phyloP scores from a whole-genome alignment of 2,888 invertebrate species.

The Chrysopilus asiliformis region DNA sequence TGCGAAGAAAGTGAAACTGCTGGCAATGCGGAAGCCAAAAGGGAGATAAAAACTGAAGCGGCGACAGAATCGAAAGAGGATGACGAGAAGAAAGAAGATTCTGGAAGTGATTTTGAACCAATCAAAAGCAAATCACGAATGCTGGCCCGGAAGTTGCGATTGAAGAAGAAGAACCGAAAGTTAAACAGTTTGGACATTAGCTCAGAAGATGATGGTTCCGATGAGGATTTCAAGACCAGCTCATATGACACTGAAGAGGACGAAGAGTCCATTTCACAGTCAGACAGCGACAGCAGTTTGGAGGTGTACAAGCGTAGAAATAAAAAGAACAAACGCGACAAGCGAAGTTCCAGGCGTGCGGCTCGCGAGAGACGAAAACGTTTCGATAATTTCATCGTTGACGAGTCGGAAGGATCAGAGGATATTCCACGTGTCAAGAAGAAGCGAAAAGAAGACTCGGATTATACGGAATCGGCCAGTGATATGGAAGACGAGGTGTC shows the following conservation, averaged over 20 bases:
- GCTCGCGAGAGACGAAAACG: conserved; percentile 29
- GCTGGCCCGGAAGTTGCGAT: conserved; percentile 14
- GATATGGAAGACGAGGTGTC: conserved; percentile 37
- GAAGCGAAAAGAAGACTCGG: conserved; percentile 36
- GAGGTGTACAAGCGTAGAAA: conserved; percentile 38
- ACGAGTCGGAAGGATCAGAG: conserved; percentile 40
- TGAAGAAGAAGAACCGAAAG: conserved; percentile 55
- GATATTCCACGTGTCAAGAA: conserved; percentile 43
- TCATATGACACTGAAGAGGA: conserved; percentile 40
- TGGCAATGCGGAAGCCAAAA: conserved; percentile 13
- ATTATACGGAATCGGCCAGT: conserved; percentile 48
- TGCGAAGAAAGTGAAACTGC: conserved; percentile 11
- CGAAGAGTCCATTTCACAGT: conserved; percentile 39
- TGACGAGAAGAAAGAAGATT: conserved; percentile 19
- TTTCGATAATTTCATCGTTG: conserved; percentile 31
- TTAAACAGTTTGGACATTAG: conserved; percentile 69
- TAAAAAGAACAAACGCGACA: conserved; percentile 39
- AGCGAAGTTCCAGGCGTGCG: conserved; percentile 39
- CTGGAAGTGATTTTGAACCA: conserved; percentile 31
- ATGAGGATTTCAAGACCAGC: conserved; percentile 79
- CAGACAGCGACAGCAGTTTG: conserved; percentile 36
- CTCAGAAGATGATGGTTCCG: conserved; percentile 70
- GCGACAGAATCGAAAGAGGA: conserved; percentile 15
- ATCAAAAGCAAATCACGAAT: conserved; percentile 23
- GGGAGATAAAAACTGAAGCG: conserved; percentile 11